phyloP scores from a whole-genome alignment of 2,113 vertebrate species.

The Ceyx margarethae region DNA sequence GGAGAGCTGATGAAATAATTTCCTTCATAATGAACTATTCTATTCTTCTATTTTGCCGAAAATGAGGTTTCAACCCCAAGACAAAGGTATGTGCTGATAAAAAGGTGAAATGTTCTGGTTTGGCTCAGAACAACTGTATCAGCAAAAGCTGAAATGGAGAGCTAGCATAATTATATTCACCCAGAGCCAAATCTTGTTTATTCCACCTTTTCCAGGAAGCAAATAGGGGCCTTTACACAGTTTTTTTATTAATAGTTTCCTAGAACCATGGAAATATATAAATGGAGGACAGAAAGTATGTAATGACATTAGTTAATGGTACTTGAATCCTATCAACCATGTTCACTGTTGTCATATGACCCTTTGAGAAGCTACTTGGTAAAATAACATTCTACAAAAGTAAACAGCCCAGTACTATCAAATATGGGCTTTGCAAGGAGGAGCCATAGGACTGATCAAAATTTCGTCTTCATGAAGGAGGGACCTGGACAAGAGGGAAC shows the following conservation, averaged over 20 bases:
- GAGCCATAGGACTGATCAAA: neutral
- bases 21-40: neutral
- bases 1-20: neutral
- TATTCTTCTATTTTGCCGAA: neutral
- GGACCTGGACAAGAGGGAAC: neutral
- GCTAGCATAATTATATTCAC: neutral
- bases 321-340: neutral
- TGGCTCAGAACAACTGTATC: neutral
- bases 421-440: neutral
- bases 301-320: neutral
- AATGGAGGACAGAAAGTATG: neutral
- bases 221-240: neutral
- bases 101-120: neutral
- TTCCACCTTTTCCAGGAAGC: neutral
- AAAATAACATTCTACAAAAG: neutral
- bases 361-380: neutral
- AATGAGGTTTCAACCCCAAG: neutral
- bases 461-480: neutral
- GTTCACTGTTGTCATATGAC: neutral
- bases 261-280: neutral
- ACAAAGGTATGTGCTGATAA: neutral
- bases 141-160: neutral
- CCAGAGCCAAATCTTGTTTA: neutral
- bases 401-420: neutral
- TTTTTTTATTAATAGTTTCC: neutral